phyloP scores from a whole-genome alignment of 2,888 invertebrate genomes.

The Chelonus formosanus region DNA sequence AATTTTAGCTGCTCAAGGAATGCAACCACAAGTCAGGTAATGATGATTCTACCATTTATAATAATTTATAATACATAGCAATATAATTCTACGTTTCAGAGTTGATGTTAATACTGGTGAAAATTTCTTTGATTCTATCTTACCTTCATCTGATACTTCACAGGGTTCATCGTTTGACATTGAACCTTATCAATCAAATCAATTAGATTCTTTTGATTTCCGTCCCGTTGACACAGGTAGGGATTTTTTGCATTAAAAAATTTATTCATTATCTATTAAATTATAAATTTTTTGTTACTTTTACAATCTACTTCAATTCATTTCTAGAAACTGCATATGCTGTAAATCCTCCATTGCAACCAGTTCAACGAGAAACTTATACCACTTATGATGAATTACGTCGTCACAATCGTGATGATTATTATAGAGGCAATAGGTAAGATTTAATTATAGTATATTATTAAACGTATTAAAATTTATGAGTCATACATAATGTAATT shows the following conservation, averaged over 20 bases:
- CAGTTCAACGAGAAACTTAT: constrained; percentile 6
- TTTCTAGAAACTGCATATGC: constrained; percentile 25
- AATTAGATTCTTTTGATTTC: neutral
- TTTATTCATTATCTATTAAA: neutral
- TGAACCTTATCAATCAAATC: constrained; percentile 24
- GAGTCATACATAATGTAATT: neutral
- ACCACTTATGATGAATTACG: constrained; percentile 30
- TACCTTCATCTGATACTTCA: neutral
- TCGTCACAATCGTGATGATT: constrained; percentile 28
- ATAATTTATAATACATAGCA: too few species aligned
- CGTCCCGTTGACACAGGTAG: constrained; percentile 17
- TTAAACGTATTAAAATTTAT: neutral
- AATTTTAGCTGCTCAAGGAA: constrained; percentile 24
- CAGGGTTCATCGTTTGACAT: constrained; percentile 22
- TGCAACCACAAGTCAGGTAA: constrained; percentile 21
- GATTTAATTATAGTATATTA: neutral
- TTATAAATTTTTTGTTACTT: neutral
- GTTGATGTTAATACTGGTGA: too few species aligned
- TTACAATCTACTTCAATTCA: neutral
- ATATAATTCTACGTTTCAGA: too few species aligned
- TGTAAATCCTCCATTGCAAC: constrained; percentile 25
- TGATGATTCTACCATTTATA: neutral
- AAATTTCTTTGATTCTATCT: too few species aligned
- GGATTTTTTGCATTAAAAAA: neutral
- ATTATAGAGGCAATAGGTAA: neutral